These are phyloP conservation scores for Trichopoda pennipes DNA, from an alignment of 2,888 invertebrate species.

Conservation along the genomic window DNA sequence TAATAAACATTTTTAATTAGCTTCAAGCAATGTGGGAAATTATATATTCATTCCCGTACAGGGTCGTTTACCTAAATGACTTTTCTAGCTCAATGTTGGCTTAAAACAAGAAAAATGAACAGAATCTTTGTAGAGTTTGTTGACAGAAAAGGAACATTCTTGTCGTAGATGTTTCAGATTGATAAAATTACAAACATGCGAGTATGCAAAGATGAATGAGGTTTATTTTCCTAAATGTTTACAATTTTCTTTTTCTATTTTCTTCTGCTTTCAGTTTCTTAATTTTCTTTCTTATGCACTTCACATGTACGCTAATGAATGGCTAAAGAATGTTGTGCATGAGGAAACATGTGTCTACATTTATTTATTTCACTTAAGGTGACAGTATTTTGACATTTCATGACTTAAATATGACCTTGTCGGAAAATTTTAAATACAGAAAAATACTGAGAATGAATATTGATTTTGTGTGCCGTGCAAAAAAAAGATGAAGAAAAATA, in stretches of 20 bases:
- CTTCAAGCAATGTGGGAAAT: slow-evolving; percentile 32
- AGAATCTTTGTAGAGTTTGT: slow-evolving; percentile 4
- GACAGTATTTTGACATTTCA: slow-evolving; percentile 66
- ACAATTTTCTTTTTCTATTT: neutral
- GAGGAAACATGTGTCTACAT: slow-evolving; percentile 8
- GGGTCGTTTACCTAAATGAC: slow-evolving; percentile 31
- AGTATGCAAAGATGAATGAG: neutral
- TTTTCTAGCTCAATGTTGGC: neutral
- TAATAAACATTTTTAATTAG: too few species aligned
- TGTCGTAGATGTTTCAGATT: slow-evolving; percentile 2
- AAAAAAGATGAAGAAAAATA: too few species aligned
- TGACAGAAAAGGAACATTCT: slow-evolving; percentile 2
- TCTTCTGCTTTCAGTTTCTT: too few species aligned
- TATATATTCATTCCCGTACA: slow-evolving; percentile 17
- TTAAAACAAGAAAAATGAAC: neutral
- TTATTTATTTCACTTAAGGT: slow-evolving; percentile 36
- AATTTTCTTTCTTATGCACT: neutral
- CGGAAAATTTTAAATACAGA: slow-evolving; percentile 37
- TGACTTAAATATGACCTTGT: slow-evolving; percentile 59
- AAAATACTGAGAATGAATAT: slow-evolving; percentile 27
- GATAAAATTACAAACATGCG: neutral
- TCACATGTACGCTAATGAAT: slow-evolving; percentile 15
- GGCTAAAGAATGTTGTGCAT: neutral
- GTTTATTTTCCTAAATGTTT: slow-evolving; percentile 31
- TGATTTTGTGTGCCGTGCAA: slow-evolving; percentile 24